phyloP scores from a whole-genome alignment of 2,888 invertebrate genomes.

The Omphaloscelis lunosa region DNA sequence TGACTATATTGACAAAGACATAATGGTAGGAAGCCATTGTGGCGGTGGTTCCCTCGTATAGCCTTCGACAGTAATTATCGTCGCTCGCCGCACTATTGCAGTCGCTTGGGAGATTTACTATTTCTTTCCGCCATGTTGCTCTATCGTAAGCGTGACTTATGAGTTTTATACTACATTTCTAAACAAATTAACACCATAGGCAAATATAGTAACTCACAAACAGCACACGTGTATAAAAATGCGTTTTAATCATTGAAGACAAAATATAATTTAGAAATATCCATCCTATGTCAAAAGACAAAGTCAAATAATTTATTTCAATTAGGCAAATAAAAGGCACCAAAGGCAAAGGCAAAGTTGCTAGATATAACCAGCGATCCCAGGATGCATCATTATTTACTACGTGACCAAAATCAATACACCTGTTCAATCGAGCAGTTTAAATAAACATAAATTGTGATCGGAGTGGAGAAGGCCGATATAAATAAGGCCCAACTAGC shows the following conservation, averaged over 20 bases:
- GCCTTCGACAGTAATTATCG: constrained; percentile 81
- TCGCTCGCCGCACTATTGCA: constrained; percentile 68
- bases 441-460: constrained; percentile 41
- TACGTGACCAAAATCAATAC: constrained; percentile 31
- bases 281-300: too few species aligned
- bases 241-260: constrained; percentile 1
- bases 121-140: constrained; percentile 61
- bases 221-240: constrained; percentile 1
- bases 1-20: constrained; percentile 65
- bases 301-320: too few species aligned
- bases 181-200: constrained; percentile 17
- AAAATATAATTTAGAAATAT: constrained; percentile 18
- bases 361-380: too few species aligned
- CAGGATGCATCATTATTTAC: constrained; percentile 26
- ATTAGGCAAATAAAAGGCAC: too few species aligned
- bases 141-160: constrained; percentile 38
- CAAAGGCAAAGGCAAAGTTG: too few species aligned
- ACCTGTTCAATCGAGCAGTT: constrained; percentile 52
- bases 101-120: constrained; percentile 66
- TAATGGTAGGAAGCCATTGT: constrained; percentile 80
- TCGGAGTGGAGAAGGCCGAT: constrained; percentile 57
- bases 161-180: constrained; percentile 33
- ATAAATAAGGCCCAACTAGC: constrained; percentile 62
- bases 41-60: constrained; percentile 77
- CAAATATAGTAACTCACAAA: constrained; percentile 2